Evolutionary conservation across 1,140 invertebrate genomes (phyloP).

Genomic region (Cydia pomonella): DNA sequence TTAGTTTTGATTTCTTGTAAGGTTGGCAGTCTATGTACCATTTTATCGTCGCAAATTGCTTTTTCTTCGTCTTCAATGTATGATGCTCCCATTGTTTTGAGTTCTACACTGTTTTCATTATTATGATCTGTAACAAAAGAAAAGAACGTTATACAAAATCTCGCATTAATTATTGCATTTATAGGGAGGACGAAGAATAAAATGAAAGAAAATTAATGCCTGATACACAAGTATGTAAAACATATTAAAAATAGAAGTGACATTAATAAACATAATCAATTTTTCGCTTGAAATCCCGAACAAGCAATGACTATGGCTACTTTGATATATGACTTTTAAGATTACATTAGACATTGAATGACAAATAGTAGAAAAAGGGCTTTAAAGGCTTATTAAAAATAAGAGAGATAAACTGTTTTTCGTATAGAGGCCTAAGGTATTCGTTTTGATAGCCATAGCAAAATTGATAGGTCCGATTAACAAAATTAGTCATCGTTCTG

Average conservation of each 20-base stretch:
- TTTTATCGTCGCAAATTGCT: conserved; percentile 41
- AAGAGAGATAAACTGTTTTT: not conserved
- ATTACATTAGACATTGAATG: not conserved
- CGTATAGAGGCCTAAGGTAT: not conserved
- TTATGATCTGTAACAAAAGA: conserved; percentile 38
- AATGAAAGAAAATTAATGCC: too few species aligned
- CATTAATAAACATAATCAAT: not conserved
- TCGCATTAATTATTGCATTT: not conserved
- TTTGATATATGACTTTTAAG: not conserved
- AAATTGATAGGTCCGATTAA: not conserved
- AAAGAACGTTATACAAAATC: not conserved
- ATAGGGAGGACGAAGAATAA: too few species aligned
- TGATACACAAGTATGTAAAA: too few species aligned
- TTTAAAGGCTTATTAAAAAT: not conserved
- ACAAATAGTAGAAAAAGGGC: not conserved
- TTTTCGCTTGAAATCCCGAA: not conserved
- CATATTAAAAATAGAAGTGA: not conserved
- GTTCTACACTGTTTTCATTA: conserved; percentile 31
- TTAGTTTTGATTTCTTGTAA: conserved; percentile 48
- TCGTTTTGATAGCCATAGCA: not conserved
- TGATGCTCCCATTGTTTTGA: conserved; percentile 22
- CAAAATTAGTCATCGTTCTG: conserved; percentile 1
- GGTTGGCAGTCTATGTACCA: conserved; percentile 49
- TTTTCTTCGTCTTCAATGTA: conserved; percentile 34
- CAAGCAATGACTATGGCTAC: not conserved